Percentiles rank a stretch among this genome's conserved stretches.
Conservation (phyloP, 1,140 invertebrate genomes). For the Hermatobates lingyangjiaoensis region DNA sequence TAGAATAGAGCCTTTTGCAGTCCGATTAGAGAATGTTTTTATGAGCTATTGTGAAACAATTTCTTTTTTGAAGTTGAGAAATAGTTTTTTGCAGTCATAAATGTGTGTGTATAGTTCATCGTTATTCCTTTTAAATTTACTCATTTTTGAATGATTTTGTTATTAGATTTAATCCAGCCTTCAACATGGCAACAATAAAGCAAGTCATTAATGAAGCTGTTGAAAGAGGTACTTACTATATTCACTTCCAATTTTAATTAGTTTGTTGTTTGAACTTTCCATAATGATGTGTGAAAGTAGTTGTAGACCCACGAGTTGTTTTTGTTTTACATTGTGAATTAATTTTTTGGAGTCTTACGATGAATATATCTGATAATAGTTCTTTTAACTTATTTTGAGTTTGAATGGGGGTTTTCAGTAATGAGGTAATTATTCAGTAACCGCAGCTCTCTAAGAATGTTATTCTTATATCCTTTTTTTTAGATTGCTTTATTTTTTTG, state of each 20-base stretch:
- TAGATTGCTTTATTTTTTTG: no score
- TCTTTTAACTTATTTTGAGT: no score
- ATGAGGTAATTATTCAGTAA: no score
- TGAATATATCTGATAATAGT: no score
- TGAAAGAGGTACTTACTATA: constrained; percentile 49
- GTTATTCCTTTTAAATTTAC: not conserved
- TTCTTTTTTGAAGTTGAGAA: not conserved
- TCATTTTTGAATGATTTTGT: constrained; percentile 5
- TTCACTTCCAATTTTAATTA: no score
- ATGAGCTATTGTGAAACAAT: no score
- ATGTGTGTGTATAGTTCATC: not conserved
- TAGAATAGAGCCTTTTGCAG: not conserved
- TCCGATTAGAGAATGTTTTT: not conserved
- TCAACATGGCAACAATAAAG: constrained; percentile 79
- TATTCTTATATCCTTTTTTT: no score
- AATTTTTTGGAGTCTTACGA: no score
- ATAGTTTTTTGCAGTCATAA: not conserved
- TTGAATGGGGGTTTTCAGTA: no score
- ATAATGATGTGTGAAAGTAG: no score
- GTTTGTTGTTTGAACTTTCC: no score
- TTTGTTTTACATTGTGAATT: not conserved
- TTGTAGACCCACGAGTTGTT: not conserved
- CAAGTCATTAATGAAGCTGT: constrained; percentile 85
- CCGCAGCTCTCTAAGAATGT: no score
- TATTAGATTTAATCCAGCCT: constrained; percentile 66